Base-by-base conservation (phyloP, 2,888 invertebrate genomes). In the Allacma fusca region DNA sequence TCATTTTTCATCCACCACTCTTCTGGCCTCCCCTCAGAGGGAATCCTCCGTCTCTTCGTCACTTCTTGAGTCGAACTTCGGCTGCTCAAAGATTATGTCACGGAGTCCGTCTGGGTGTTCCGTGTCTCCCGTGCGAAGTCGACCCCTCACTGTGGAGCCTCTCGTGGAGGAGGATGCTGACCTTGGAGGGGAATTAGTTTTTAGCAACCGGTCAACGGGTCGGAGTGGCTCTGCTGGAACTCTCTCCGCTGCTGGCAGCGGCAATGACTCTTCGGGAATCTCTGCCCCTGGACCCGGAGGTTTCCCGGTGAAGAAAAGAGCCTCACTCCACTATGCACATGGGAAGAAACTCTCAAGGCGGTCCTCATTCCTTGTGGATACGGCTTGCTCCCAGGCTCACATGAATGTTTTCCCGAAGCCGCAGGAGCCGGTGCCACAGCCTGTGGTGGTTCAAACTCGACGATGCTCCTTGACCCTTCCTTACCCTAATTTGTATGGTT, bases 401-500 rank as follows among this genome's bases (percentile, higher is more conserved):
- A 80, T 80, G 78, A 76, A 75, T 44, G 77, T 80, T 50, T 78
- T 80, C 69, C 79, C 79, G 0, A 81, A 81, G 44, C 80, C 81
- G 12, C 67, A 69, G 19, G 80, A 80, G 50, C 81, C 81, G 7
- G 78, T 80, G 0, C 80, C 83, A 21, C 82, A 82, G 76, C 82
- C 82, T 0, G 79, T 80, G 24, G 76, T 80, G 12, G 71, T 76
- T 43, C 81, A 81, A 72, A 83, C 82, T 7, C 81, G 85, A 13
- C 81, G 84, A 26, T 85, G 85, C 76, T 85, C 84, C 23, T 77
- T 84, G 43, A 84, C 85, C 16, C 82, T 84, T 68, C 85, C 85
- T 43, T 85, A 84, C 75, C 84, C 85, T 34, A 83, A 81, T 71
- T 80, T 85, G 62, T 85, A 85, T 80, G 85, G 85, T 34, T 85